phyloP scores from a whole-genome alignment of 2,797 vertebrate species.

The Rhincodon typus region DNA sequence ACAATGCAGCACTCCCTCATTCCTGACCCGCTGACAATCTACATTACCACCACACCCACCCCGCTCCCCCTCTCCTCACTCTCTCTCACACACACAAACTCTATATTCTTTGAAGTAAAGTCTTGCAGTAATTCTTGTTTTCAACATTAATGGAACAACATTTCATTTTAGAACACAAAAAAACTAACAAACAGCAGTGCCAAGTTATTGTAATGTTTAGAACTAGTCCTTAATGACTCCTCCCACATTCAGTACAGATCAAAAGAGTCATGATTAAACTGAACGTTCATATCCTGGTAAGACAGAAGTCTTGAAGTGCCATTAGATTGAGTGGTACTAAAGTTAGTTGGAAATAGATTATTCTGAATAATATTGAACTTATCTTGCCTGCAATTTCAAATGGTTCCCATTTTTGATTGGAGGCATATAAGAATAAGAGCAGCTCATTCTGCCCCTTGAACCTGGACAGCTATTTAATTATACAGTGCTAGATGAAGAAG shows the following conservation, averaged over 20 bases:
- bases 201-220: not conserved
- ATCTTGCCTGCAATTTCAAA: not conserved
- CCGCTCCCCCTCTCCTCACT: too few relatives aligned
- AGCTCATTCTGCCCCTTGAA: not conserved
- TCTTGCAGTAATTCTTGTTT: not conserved
- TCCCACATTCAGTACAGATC: not conserved
- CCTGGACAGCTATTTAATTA: not conserved
- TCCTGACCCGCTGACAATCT: not conserved
- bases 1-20: not conserved
- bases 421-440: not conserved
- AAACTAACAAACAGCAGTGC: not conserved
- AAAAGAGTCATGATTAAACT: not conserved
- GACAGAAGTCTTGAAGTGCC: not conserved
- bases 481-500: not conserved
- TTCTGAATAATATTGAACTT: not conserved
- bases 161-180: not conserved
- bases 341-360: not conserved
- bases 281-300: not conserved
- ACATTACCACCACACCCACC: not conserved
- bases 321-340: not conserved
- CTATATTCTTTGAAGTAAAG: not conserved
- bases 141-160: not conserved
- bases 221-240: not conserved
- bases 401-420: not conserved
- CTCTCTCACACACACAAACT: not conserved